Evolutionary conservation across 1,140 invertebrate species (phyloP).

Genomic region (Diprion similis): DNA sequence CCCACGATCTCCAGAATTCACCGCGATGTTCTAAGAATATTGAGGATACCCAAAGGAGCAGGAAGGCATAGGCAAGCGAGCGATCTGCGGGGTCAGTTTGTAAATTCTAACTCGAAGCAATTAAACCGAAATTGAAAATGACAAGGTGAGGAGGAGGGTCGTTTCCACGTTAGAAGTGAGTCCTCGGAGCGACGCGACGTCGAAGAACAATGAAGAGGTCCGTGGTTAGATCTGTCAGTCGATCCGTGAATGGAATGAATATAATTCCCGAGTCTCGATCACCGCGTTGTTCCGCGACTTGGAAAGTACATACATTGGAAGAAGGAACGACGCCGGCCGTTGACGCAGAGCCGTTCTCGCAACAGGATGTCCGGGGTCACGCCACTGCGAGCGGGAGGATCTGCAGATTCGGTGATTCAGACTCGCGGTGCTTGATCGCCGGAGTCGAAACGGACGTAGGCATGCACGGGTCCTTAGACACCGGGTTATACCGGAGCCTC

Average conservation of each 20-base stretch:
- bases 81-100: no score
- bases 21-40: no score
- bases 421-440: no score
- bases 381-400: background rate
- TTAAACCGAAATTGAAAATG: background rate
- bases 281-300: background rate
- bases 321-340: background rate
- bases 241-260: background rate
- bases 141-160: background rate
- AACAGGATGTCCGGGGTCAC: constrained; percentile 3
- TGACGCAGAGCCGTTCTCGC: background rate
- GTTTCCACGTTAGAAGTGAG: no score
- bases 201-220: background rate
- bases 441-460: no score
- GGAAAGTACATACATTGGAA: background rate
- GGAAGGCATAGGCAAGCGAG: no score
- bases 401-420: background rate
- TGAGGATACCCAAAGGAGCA: no score
- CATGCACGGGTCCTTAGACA: no score
- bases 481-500: no score
- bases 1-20: no score
- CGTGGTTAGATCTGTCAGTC: background rate
- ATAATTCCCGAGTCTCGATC: background rate
- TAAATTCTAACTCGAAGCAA: no score
- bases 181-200: no score